phyloP scores from a whole-genome alignment of 2,797 vertebrate genomes.

The Podarcis lilfordi region DNA sequence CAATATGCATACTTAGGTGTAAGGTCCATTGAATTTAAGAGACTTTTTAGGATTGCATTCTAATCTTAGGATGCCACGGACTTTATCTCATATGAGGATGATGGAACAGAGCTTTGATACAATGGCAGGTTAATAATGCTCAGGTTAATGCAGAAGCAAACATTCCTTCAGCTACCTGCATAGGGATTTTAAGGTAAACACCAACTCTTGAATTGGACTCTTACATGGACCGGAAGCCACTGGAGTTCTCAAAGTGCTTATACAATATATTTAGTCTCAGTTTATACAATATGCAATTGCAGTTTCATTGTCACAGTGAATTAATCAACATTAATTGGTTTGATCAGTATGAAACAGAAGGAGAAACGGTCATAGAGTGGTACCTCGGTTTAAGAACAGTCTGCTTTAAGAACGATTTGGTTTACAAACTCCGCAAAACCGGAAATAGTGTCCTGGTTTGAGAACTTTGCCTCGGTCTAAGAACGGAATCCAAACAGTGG shows the following conservation, averaged over 20 bases:
- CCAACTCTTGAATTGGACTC: neutral
- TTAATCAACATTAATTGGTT: neutral
- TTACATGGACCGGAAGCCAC: neutral
- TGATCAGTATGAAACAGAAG: neutral
- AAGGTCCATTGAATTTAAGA: too few species aligned
- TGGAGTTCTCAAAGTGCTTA: neutral
- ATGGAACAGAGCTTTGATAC: neutral
- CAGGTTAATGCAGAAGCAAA: neutral
- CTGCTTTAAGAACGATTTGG: too few species aligned
- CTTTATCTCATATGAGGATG: neutral
- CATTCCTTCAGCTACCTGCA: neutral
- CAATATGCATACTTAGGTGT: too few species aligned
- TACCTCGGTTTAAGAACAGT: too few species aligned
- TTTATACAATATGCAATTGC: neutral
- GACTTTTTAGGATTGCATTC: neutral
- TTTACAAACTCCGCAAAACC: too few species aligned
- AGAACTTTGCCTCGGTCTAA: too few species aligned
- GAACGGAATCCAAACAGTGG: too few species aligned
- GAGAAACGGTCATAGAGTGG: too few species aligned
- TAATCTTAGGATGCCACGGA: neutral
- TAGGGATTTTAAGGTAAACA: neutral
- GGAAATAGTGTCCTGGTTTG: too few species aligned
- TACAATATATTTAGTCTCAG: neutral
- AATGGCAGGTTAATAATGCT: neutral
- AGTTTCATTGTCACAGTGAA: neutral